These are phyloP conservation scores for Ochropleura plecta DNA, from an alignment of 2,888 invertebrate genomes.

Conservation along the genomic window DNA sequence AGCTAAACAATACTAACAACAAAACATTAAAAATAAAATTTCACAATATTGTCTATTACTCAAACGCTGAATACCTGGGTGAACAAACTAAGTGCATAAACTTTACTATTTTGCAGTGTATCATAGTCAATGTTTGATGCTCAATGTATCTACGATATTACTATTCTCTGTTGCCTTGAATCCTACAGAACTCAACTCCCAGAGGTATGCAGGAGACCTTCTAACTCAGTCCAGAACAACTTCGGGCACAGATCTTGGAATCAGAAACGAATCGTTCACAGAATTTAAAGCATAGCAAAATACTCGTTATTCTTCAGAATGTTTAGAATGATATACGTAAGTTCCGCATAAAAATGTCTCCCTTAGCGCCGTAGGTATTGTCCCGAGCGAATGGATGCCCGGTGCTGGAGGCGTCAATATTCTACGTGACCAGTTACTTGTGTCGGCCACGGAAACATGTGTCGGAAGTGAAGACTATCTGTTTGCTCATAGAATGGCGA, in stretches of 20 bases:
- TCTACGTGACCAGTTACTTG: conserved; percentile 89
- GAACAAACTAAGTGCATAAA: background rate
- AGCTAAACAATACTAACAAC: background rate
- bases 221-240: conserved; percentile 28
- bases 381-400: conserved; percentile 82
- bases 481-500: conserved; percentile 87
- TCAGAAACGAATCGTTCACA: conserved; percentile 53
- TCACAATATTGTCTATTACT: background rate
- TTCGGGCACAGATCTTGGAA: conserved; percentile 37
- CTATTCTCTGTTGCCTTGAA: background rate
- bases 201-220: conserved; percentile 22
- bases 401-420: conserved; percentile 87
- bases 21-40: background rate
- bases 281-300: conserved; percentile 61
- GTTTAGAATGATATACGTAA: conserved; percentile 70
- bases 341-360: conserved; percentile 79
- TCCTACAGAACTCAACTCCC: conserved; percentile 21
- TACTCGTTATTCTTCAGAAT: conserved; percentile 65
- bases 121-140: background rate
- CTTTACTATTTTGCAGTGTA: background rate
- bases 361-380: conserved; percentile 80
- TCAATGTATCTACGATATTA: background rate
- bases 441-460: conserved; percentile 88
- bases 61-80: background rate
- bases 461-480: conserved; percentile 90